Evolutionary conservation across 2,888 invertebrate genomes (phyloP).

Genomic region (Physocephala rufipes): DNA sequence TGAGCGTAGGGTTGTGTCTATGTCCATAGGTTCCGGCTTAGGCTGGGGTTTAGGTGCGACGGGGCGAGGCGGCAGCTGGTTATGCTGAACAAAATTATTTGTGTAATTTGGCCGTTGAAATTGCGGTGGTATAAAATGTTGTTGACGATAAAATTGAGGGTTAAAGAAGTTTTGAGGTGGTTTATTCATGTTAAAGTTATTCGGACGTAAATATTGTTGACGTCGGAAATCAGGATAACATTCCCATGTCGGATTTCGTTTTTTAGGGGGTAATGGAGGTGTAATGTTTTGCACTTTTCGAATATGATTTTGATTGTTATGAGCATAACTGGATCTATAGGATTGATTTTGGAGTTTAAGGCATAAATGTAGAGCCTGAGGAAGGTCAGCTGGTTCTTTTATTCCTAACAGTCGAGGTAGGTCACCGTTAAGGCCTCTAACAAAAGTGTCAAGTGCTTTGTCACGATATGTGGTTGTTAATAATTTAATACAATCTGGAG

Average conservation of each 20-base stretch:
- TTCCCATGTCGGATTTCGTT: no score
- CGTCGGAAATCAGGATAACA: slow-evolving; percentile 13
- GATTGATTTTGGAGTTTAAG: slow-evolving; percentile 36
- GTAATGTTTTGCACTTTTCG: neutral
- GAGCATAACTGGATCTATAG: slow-evolving; percentile 16
- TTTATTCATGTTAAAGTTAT: neutral
- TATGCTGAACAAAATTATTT: neutral
- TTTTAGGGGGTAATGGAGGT: neutral
- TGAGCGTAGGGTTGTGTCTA: slow-evolving; percentile 14
- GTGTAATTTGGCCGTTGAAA: neutral
- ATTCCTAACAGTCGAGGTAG: slow-evolving; percentile 39
- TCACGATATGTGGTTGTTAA: slow-evolving; percentile 39
- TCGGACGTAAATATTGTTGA: slow-evolving; percentile 8
- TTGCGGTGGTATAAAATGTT: no score
- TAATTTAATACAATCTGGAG: slow-evolving; percentile 31
- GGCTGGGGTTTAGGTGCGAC: neutral
- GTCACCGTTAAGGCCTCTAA: slow-evolving; percentile 44
- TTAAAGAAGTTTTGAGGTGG: no score
- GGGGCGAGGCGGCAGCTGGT: neutral
- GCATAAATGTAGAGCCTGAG: slow-evolving; percentile 40
- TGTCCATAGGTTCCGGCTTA: slow-evolving; percentile 27
- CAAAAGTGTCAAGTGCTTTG: slow-evolving; percentile 45
- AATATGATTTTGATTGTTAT: no score
- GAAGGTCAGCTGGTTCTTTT: slow-evolving; percentile 40
- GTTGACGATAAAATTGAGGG: no score